phyloP scores from a whole-genome alignment of 2,797 vertebrate species.

The Distichodus sexfasciatus region DNA sequence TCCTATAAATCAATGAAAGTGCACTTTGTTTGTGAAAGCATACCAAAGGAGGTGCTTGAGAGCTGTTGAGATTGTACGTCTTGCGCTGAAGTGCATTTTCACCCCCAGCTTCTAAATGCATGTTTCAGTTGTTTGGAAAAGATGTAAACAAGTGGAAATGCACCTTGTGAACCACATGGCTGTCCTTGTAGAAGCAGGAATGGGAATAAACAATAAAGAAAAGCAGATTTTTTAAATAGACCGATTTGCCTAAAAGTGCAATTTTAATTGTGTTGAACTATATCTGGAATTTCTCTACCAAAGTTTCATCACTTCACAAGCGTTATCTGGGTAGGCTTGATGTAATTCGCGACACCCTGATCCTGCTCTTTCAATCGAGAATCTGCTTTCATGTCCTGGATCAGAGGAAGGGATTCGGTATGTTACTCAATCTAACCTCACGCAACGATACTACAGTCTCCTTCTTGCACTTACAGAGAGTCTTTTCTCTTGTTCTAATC shows the following conservation, averaged over 20 bases:
- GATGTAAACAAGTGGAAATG: conserved; percentile 1
- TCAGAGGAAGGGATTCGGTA: not conserved
- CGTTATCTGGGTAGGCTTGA: conserved; percentile 3
- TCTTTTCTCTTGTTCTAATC: conserved; percentile 30
- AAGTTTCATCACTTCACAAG: conserved; percentile 22
- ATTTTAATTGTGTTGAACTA: not conserved
- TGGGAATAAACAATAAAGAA: too few relatives aligned
- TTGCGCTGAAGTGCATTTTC: conserved; percentile 4
- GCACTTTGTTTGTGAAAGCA: not conserved
- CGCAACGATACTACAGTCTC: conserved; percentile 14
- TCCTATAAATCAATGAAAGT: not conserved
- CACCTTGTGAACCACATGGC: not conserved
- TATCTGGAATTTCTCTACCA: conserved; percentile 2
- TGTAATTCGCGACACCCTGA: conserved; percentile 1
- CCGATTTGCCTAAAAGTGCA: conserved; percentile 8
- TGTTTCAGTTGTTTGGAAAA: not conserved
- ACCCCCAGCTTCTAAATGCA: not conserved
- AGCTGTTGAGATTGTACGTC: not conserved
- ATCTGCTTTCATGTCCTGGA: conserved; percentile 20
- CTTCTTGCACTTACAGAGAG: conserved; percentile 20
- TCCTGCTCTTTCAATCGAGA: conserved; percentile 11
- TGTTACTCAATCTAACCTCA: not conserved
- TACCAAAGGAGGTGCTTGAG: not conserved
- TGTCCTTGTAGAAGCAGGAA: too few relatives aligned
- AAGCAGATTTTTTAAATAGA: too few relatives aligned